Base-by-base conservation (phyloP, 2,888 invertebrate genomes). In the Meliscaeva auricollis region DNA sequence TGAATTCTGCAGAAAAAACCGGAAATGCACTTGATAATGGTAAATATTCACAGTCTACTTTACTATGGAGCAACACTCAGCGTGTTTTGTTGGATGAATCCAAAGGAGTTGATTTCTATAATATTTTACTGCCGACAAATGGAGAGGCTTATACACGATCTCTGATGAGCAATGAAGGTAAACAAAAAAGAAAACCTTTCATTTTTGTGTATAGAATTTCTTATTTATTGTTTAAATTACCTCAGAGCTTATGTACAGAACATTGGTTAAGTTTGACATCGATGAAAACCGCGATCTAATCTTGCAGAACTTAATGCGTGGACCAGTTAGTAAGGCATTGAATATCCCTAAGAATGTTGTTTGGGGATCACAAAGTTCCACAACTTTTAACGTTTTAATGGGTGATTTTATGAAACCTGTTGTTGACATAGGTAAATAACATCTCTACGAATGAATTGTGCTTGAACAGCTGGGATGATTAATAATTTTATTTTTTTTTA, bases 381-480 rank as follows among this genome's bases (percentile, higher is more conserved):
- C 81, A 0, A 96, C 96, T 0, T 97, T 96, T 89, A 87, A 90
- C 26, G 90, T 91, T 32, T 93, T 96, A 44, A 88, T 89, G 8
- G 94, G 88, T 6, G 97, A 97, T 90, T 97, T 97, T 89, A 97
- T 97, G 97, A 96, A 95, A 90, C 96, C 97, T 0, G 96, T 95
- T 26, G 94, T 94, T 3, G 92, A 94, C 76, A 93, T 94, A 90
- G 95, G 96, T 96, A 91, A 83, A n/a, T n/a, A n/a, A 58, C 58
- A 72, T 15, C 5, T 8, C 26, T 26, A 26, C 4, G 13, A 38
- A 6, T 0, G 38, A n/a, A n/a, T 38, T 9, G 0, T 9, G 38
- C 1, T 38, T 11, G 3, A 38, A n/a, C n/a, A n/a, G n/a, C n/a
- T 38, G 9, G 9, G 9, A n/a, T 1, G 22, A 48, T 54, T 54